A percentile compares a stretch with the other conserved stretches of the same genome.
phyloP scores from a whole-genome alignment of 2,113 vertebrate species.

The Ahaetulla prasina region DNA sequence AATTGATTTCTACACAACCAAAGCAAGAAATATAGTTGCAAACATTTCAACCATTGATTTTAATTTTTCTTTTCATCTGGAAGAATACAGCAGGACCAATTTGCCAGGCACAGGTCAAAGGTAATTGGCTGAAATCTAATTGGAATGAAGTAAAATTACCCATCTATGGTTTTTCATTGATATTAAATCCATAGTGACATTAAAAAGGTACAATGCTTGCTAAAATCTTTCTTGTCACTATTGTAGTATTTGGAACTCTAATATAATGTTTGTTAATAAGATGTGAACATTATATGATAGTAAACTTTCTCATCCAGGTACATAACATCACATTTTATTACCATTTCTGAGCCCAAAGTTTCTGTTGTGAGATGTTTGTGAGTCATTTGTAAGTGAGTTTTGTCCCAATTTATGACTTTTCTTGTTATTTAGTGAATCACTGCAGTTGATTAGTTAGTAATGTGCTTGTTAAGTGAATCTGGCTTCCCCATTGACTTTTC shows the following conservation, averaged over 20 bases:
- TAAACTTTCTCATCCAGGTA: constrained; percentile 34
- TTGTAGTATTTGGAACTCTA: constrained; percentile 25
- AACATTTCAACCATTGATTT: not conserved
- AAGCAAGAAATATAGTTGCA: not conserved
- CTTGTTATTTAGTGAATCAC: too few species aligned
- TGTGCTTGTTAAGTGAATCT: too few species aligned
- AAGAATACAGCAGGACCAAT: not conserved
- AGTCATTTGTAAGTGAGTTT: too few species aligned
- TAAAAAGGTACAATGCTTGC: constrained; percentile 24
- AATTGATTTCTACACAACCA: not conserved
- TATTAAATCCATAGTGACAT: constrained; percentile 15
- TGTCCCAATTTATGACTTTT: too few species aligned
- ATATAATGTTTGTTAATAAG: constrained; percentile 28
- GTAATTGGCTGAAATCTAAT: not conserved
- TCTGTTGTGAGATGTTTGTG: too few species aligned
- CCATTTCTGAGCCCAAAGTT: not conserved
- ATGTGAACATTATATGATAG: constrained; percentile 19
- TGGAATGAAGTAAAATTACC: not conserved
- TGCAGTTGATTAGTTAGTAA: too few species aligned
- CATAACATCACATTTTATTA: constrained; percentile 38
- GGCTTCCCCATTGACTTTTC: too few species aligned
- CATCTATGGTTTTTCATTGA: constrained; percentile 17
- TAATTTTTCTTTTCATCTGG: not conserved
- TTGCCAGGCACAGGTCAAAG: not conserved
- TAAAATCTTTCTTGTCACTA: constrained; percentile 10